These are phyloP conservation scores for Epiblema foenella DNA, from an alignment of 2,888 invertebrate genomes.

Conservation along the genomic window DNA sequence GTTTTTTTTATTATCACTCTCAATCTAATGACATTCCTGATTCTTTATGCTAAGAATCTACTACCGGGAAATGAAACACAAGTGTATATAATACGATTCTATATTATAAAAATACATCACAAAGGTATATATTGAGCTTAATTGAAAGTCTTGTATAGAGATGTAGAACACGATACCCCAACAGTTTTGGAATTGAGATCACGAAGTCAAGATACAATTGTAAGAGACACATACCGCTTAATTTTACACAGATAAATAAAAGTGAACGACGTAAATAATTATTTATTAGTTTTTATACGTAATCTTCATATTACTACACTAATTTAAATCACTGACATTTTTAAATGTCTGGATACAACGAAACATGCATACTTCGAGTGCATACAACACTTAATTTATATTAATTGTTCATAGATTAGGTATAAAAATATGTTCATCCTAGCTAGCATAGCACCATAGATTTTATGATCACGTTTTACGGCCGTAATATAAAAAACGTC, in stretches of 20 bases:
- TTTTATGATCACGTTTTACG: too few species aligned
- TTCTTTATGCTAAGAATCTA: too few species aligned
- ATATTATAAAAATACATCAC: conserved; percentile 83
- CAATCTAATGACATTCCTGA: too few species aligned
- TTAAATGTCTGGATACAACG: not conserved
- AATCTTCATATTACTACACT: too few species aligned
- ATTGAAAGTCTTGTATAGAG: conserved; percentile 78
- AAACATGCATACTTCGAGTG: not conserved
- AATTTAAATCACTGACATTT: not conserved
- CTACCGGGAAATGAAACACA: conserved; percentile 37
- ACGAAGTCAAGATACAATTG: conserved; percentile 62
- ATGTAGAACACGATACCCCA: conserved; percentile 74
- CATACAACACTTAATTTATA: not conserved
- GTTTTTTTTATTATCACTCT: conserved; percentile 36
- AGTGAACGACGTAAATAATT: not conserved
- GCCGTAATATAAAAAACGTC: too few species aligned
- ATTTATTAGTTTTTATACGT: not conserved
- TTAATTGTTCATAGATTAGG: conserved; percentile 16
- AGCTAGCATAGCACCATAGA: too few species aligned
- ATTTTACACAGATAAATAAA: conserved; percentile 18
- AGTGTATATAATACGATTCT: conserved; percentile 54
- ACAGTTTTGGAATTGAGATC: conserved; percentile 73
- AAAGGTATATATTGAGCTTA: conserved; percentile 82
- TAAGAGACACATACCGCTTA: conserved; percentile 48
- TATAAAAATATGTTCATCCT: conserved; percentile 11